Conservation (phyloP, 2,888 invertebrate species). For the Esperia sulphurella region DNA sequence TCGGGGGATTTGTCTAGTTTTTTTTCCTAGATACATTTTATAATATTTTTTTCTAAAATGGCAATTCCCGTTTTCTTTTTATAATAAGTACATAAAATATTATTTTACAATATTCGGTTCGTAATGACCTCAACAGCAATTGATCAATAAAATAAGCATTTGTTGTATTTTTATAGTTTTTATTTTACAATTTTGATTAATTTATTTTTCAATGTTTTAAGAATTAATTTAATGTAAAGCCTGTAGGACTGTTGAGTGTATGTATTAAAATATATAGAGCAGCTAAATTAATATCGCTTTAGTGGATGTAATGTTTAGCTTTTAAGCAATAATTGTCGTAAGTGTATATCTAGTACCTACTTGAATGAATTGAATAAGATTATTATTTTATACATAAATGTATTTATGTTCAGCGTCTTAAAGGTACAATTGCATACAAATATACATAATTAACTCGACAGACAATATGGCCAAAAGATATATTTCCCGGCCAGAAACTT, state of each 20-base stretch:
- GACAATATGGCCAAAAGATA: too few species aligned
- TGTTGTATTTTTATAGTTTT: constrained; percentile 17
- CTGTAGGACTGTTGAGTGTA: constrained; percentile 15
- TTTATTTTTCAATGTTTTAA: not conserved
- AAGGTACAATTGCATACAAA: not conserved
- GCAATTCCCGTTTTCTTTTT: not conserved
- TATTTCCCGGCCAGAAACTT: too few species aligned
- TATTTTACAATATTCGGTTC: not conserved
- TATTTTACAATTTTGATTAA: constrained; percentile 8
- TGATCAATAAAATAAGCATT: not conserved
- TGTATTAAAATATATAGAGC: constrained; percentile 11
- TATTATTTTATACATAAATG: constrained; percentile 15
- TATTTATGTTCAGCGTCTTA: not conserved
- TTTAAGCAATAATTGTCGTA: constrained; percentile 20
- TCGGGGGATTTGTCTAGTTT: too few species aligned
- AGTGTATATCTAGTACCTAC: constrained; percentile 3
- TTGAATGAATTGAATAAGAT: constrained; percentile 5
- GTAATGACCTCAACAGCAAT: not conserved
- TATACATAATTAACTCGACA: too few species aligned
- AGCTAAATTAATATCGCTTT: constrained; percentile 18
- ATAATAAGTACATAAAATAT: not conserved
- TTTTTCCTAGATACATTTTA: too few species aligned
- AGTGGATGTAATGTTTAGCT: constrained; percentile 19
- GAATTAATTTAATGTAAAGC: not conserved
- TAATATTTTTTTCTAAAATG: too few species aligned